Base-by-base conservation (phyloP, 2,888 invertebrate genomes). In the Eueremaeus valkanovi region DNA sequence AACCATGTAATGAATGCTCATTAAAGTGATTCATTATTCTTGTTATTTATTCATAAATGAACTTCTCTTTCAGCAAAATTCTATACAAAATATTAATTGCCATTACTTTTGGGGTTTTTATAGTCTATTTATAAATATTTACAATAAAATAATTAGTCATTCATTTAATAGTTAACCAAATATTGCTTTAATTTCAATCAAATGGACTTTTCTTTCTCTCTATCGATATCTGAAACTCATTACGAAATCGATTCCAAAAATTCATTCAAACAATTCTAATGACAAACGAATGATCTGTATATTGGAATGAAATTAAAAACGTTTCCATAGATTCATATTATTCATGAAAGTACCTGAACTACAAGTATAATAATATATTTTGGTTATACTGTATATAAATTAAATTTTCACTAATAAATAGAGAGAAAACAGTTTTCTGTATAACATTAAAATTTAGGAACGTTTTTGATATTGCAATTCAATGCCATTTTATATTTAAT, bases 371-470 rank as follows among this genome's bases (percentile, higher is more conserved):
- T n/a, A n/a, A n/a, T n/a, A n/a, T n/a, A n/a, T n/a, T n/a, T n/a
- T n/a, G n/a, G n/a, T 55, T 8, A 27, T 27, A 55, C 24, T 27
- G n/a, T 27, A 9, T 11, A 27, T 27, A 27, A 55, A 21, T 21
- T 3, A 21, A 11, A 8, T 21, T 21, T 55, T 55, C 27, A 2
- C 24, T 55, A 55, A 9, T n/a, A 55, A 21, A 27, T n/a, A 55
- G 21, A 8, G n/a, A 55, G 11, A 55, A 6, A 55, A 18, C 55
- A 27, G n/a, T 55, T 27, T 27, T 55, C 27, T 55, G 24, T 21
- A 55, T 55, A 21, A 55, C 27, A 55, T 55, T n/a, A 27, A 55
- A 55, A 55, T n/a, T 55, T 55, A 55, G 55, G 55, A 55, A 55
- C 55, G 55, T 55, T 27, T 55, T 21, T 27, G 27, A n/a, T 27